phyloP scores from a whole-genome alignment of 2,797 vertebrate genomes.

The Pachyuromys duprasi region DNA sequence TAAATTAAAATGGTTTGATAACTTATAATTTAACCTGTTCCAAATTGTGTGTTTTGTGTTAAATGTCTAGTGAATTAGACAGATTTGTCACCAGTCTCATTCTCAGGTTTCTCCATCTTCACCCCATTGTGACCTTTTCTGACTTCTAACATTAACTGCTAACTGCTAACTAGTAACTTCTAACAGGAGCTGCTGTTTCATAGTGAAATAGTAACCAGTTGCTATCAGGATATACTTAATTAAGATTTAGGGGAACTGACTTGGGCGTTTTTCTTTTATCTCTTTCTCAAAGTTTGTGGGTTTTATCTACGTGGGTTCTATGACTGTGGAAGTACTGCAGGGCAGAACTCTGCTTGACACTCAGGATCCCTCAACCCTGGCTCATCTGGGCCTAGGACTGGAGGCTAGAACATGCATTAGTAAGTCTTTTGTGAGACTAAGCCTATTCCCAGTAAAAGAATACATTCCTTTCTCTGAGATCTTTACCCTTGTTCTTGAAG shows the following conservation, averaged over 20 bases:
- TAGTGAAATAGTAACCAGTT: slow-evolving; percentile 14
- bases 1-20: neutral
- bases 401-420: neutral
- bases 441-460: neutral
- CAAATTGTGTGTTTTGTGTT: slow-evolving; percentile 10
- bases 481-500: neutral
- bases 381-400: neutral
- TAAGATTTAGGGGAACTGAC: neutral
- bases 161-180: too few species aligned
- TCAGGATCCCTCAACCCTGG: neutral
- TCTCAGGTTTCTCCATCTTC: neutral
- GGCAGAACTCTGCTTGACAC: neutral
- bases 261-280: slow-evolving; percentile 8
- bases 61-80: slow-evolving; percentile 8
- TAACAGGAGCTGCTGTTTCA: slow-evolving; percentile 8
- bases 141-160: neutral
- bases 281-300: slow-evolving; percentile 27
- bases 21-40: slow-evolving; percentile 9
- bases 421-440: neutral
- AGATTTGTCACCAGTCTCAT: neutral
- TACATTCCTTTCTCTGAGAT: neutral
- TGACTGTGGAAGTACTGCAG: neutral
- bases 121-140: neutral
- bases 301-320: neutral
- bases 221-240: neutral